These are phyloP conservation scores for Drosophila kambysellisi DNA, from an alignment of 2,888 invertebrate species.

Conservation along the genomic window DNA sequence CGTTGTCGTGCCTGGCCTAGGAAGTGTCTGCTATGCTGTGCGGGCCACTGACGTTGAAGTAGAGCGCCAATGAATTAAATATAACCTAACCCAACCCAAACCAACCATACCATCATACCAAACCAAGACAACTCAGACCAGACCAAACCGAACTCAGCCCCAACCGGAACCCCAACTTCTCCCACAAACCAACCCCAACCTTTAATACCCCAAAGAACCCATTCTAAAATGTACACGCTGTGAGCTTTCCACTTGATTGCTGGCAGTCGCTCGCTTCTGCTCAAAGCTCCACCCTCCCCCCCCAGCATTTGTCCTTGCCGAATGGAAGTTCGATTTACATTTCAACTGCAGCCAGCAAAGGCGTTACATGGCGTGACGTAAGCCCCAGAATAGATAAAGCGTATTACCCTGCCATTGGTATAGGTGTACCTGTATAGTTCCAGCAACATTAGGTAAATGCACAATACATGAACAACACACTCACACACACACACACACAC, in stretches of 20 bases:
- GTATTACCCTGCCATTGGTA: slow-evolving; percentile 21
- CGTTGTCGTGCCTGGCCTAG: slow-evolving; percentile 55
- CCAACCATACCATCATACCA: background rate
- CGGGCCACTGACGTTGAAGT: slow-evolving; percentile 66
- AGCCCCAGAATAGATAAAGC: slow-evolving; percentile 58
- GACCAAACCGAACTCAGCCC: background rate
- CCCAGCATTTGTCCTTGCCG: slow-evolving; percentile 63
- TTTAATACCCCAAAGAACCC: slow-evolving; percentile 45
- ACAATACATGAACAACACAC: background rate
- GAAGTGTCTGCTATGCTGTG: slow-evolving; percentile 34
- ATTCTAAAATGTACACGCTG: slow-evolving; percentile 73
- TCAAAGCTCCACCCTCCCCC: background rate
- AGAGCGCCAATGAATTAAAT: slow-evolving; percentile 79
- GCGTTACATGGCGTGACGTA: slow-evolving; percentile 67
- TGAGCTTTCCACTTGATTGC: slow-evolving; percentile 78
- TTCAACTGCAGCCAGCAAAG: slow-evolving; percentile 67
- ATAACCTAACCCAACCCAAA: slow-evolving; percentile 40
- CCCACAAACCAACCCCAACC: background rate
- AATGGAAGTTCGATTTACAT: slow-evolving; percentile 77
- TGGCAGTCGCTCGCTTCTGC: slow-evolving; percentile 24
- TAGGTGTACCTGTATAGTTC: slow-evolving; percentile 3
- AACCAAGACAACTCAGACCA: slow-evolving; percentile 14
- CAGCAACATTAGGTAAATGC: slow-evolving; percentile 8
- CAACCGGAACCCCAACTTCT: slow-evolving; percentile 3
- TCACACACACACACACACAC: background rate